Base-by-base conservation (phyloP, 1,140 invertebrate genomes). In the Cyrtorhinus lividipennis region DNA sequence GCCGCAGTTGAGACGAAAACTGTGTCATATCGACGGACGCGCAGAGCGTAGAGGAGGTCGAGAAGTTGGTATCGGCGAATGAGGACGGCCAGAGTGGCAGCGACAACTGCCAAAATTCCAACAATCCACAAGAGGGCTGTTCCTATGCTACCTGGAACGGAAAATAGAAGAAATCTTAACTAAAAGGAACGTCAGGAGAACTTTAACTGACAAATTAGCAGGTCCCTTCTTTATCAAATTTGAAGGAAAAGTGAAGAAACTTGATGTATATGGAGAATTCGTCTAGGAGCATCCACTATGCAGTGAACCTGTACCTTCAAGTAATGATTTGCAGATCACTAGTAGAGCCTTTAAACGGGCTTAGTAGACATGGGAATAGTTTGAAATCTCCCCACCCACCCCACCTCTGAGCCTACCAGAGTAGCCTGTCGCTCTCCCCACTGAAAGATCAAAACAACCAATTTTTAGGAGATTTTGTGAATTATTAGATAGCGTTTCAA, bases 1-100 rank as follows among this genome's bases (percentile, higher is more conserved):
- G 24, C 27, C 1, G 58, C 58, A 15, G 24, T 59, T n/a, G 58
- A 59, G n/a, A 59, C 58, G 26, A 59, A 59, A 18, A 59, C 58
- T 26, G 58, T 59, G 25, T 59, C 27, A 26, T 59, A 59, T 10
- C 58, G 58, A 12, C 58, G 58, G 26, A 59, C 58, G 2, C 58
- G 58, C 2, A 59, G 25, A 24, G 58, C 58, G n/a, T 59, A 59
- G n/a, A 59, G 58, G 2, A 15, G n/a, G 24, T 59, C 58, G 2
- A 30, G n/a, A 15, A 59, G 27, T 5, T 10, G 10, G 18, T 53
- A 53, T 5, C 48, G 48, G 48, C 48, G 48, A 20, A 53, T 53
- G 3, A 53, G 48, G 20, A 53, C 3, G 3, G 48, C 48, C 18
- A 53, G 48, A 13, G 48, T 22, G 20, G 20, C 48, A 5, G 20